Conservation (phyloP, 2,113 vertebrate species). For the Muntiacus reevesi region DNA sequence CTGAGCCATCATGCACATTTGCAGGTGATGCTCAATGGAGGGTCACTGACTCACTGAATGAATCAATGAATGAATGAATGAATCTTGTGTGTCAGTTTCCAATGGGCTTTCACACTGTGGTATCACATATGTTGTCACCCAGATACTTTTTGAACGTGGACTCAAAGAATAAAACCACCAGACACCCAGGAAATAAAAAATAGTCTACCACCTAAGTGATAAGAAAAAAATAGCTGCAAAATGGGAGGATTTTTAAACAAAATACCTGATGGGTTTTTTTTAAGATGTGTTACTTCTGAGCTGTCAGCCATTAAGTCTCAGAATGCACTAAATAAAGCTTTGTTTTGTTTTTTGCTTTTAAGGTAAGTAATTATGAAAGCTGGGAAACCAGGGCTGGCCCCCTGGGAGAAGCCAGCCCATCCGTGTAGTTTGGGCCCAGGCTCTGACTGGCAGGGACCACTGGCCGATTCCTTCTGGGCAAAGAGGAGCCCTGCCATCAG, state of each 20-base stretch:
- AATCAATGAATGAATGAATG: neutral
- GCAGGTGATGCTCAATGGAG: too few species aligned
- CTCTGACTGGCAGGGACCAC: accelerated
- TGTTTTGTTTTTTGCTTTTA: neutral
- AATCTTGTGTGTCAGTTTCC: neutral
- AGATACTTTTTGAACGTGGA: neutral
- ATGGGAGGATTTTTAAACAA: neutral
- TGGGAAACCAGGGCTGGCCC: neutral
- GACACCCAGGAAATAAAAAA: neutral
- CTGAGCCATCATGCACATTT: accelerated
- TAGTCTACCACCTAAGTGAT: neutral
- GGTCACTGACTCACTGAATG: neutral
- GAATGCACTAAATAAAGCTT: neutral
- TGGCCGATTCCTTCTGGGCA: too few species aligned
- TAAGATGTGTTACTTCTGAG: neutral
- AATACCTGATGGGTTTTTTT: neutral
- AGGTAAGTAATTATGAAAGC: neutral
- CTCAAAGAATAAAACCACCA: neutral
- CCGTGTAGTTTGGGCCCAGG: neutral
- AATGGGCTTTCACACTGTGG: neutral
- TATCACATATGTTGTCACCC: neutral
- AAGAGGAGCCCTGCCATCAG: neutral
- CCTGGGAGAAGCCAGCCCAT: neutral
- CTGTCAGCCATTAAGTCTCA: neutral
- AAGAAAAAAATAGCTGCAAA: neutral